Percentiles rank a stretch among this genome's conserved stretches.
These are phyloP conservation scores for Apistogramma diplotaenia DNA, from an alignment of 2,113 vertebrate genomes.

Conservation along the genomic window DNA sequence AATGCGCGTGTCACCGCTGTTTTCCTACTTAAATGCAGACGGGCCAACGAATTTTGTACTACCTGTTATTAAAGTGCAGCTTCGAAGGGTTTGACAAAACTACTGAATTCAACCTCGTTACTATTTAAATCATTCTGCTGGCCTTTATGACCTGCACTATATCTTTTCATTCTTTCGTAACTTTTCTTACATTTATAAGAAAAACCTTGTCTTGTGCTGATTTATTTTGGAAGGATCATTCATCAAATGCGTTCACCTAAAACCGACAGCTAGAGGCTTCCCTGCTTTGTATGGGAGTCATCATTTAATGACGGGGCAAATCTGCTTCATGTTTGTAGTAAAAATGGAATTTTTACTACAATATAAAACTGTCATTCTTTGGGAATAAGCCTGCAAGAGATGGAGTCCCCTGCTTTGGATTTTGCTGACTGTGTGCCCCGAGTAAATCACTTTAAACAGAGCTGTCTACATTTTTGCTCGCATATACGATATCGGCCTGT, in stretches of 20 bases:
- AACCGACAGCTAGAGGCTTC: neutral
- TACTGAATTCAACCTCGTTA: neutral
- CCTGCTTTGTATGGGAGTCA: neutral
- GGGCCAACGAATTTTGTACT: neutral
- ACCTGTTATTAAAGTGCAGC: neutral
- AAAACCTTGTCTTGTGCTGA: neutral
- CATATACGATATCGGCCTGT: neutral
- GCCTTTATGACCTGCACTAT: neutral
- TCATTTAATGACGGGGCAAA: neutral
- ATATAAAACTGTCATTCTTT: conserved; percentile 24
- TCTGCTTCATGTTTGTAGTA: neutral
- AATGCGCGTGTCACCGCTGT: neutral
- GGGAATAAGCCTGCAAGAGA: conserved; percentile 13
- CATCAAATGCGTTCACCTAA: neutral
- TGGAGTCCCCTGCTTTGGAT: conserved; percentile 13
- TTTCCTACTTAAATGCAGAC: neutral
- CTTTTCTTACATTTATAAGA: neutral
- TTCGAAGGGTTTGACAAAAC: neutral
- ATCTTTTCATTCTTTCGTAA: neutral
- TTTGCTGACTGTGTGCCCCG: conserved; percentile 39
- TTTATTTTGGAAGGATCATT: neutral
- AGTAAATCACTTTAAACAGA: conserved; percentile 41
- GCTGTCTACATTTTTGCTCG: neutral
- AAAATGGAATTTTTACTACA: conserved; percentile 30
- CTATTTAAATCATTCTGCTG: too few species aligned